Conservation (phyloP, 2,113 vertebrate genomes). For the Urocitellus parryii region DNA sequence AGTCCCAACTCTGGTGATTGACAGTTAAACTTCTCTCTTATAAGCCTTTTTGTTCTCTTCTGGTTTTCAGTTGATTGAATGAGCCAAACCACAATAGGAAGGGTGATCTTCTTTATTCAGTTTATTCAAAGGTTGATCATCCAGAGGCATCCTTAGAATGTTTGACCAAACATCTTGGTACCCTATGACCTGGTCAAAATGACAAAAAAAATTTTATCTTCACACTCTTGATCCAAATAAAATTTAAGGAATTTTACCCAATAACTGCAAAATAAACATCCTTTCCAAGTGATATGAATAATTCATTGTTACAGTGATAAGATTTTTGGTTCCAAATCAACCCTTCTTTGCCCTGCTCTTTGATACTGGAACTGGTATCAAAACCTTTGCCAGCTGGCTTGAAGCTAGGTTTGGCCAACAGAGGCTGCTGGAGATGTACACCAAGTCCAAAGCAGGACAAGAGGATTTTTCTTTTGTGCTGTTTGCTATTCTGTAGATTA, state of each 20-base stretch:
- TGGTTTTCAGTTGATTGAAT: neutral
- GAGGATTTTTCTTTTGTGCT: neutral
- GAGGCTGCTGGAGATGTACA: neutral
- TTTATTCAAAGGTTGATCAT: neutral
- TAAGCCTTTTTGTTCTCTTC: neutral
- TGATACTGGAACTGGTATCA: neutral
- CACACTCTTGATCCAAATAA: neutral
- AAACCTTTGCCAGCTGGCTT: neutral
- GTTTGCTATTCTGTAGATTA: neutral
- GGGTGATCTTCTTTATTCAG: neutral
- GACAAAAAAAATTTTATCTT: neutral
- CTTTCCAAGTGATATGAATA: neutral
- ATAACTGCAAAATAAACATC: neutral
- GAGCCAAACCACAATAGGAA: too few relatives aligned
- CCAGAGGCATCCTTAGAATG: neutral
- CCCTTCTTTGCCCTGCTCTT: neutral
- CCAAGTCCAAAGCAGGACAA: neutral
- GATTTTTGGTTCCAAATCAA: neutral
- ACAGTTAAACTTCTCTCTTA: neutral
- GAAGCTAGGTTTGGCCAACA: neutral
- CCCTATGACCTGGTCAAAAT: neutral
- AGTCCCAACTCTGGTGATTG: neutral
- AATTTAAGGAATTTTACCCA: neutral
- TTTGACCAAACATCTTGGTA: neutral
- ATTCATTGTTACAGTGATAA: neutral